A percentile compares a stretch with the other conserved stretches of the same genome.
These are phyloP conservation scores for Protomyctophum bolini DNA, from an alignment of 2,113 vertebrate species.

Conservation along the genomic window DNA sequence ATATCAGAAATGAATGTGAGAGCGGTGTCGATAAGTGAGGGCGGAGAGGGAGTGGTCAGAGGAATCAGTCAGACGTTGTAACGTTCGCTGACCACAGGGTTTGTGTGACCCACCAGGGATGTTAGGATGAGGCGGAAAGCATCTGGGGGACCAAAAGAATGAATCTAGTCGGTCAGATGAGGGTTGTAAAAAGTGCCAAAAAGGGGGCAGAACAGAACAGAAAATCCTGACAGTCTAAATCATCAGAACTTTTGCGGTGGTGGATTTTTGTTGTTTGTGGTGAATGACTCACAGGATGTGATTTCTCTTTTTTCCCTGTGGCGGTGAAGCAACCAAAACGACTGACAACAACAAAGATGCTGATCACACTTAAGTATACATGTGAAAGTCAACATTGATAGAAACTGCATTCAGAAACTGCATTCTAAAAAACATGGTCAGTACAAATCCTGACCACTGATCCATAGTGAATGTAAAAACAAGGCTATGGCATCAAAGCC, in stretches of 20 bases:
- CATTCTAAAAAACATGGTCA: background rate
- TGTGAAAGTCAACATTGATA: constrained; percentile 15
- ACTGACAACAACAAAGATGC: constrained; percentile 13
- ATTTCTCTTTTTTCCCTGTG: constrained; percentile 21
- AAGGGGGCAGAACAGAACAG: background rate
- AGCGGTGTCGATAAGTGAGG: background rate
- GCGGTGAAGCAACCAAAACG: background rate
- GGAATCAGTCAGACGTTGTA: constrained; percentile 70
- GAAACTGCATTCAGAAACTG: background rate
- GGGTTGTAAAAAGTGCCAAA: constrained; percentile 18
- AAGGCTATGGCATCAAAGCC: background rate
- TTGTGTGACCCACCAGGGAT: constrained; percentile 19
- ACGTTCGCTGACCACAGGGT: constrained; percentile 48
- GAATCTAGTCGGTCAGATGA: background rate
- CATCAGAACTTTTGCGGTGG: constrained; percentile 13
- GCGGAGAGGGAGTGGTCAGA: constrained; percentile 33
- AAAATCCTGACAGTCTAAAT: background rate
- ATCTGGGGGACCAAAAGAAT: too few species aligned
- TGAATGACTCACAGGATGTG: constrained; percentile 21
- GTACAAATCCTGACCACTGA: background rate
- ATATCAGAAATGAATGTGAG: constrained; percentile 10
- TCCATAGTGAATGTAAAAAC: background rate
- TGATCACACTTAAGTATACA: constrained; percentile 21
- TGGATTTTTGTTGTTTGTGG: background rate
- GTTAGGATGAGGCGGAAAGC: background rate